phyloP scores from a whole-genome alignment of 2,113 vertebrate genomes.

The Pygoscelis adeliae region DNA sequence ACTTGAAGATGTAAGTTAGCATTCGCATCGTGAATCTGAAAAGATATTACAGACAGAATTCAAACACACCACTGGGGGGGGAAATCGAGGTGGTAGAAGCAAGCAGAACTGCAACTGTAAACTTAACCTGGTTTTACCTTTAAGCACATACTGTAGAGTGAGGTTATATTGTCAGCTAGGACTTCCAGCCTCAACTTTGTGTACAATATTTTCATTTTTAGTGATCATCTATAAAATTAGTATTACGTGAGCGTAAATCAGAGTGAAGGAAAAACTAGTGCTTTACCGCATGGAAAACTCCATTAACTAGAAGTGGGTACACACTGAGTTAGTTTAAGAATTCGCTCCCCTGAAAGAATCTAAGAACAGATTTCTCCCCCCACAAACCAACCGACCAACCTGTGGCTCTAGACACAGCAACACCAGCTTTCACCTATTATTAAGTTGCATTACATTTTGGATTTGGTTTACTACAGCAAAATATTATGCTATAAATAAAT shows the following conservation, averaged over 20 bases:
- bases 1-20: not conserved
- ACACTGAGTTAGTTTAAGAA: not conserved
- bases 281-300: not conserved
- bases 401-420: not conserved
- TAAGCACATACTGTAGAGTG: not conserved
- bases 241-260: fast-evolving
- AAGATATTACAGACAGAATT: not conserved
- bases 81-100: not conserved
- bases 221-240: not conserved
- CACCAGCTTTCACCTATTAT: not conserved
- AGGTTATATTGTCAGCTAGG: not conserved
- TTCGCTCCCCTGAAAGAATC: not conserved
- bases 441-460: not conserved
- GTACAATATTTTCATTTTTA: not conserved
- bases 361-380: not conserved
- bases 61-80: not conserved
- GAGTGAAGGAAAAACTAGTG: not conserved
- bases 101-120: not conserved
- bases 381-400: not conserved
- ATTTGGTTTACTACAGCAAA: not conserved
- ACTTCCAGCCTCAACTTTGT: not conserved
- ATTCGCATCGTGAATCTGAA: not conserved
- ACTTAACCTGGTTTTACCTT: not conserved
- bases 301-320: not conserved
- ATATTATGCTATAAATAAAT: not conserved